A percentile compares a stretch with the other conserved stretches of the same genome.
These are phyloP conservation scores for Meandrina meandrites DNA, from an alignment of 92 coral and sea anemone species.

Conservation along the genomic window DNA sequence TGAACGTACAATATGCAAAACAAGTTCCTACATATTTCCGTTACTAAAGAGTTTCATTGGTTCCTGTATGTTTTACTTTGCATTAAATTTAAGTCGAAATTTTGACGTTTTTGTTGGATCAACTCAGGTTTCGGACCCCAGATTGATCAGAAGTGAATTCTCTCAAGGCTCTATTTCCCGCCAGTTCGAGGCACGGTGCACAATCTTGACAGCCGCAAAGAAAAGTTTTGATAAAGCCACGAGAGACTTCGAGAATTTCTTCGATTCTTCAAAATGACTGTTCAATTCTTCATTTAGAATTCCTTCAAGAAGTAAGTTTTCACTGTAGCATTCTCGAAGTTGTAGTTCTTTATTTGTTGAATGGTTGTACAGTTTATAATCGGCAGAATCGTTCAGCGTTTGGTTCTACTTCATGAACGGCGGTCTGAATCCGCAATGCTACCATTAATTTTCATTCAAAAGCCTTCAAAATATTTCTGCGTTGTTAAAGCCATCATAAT, in stretches of 20 bases:
- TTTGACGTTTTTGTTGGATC: background rate
- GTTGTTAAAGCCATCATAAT: too few relatives aligned
- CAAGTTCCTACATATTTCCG: too few relatives aligned
- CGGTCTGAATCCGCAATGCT: too few relatives aligned
- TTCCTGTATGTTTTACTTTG: too few relatives aligned
- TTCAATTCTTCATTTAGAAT: background rate
- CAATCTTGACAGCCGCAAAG: background rate
- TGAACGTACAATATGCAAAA: too few relatives aligned
- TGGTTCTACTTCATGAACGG: too few relatives aligned
- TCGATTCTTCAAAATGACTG: background rate
- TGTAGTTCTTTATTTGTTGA: background rate
- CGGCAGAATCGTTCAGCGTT: too few relatives aligned
- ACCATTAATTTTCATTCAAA: too few relatives aligned
- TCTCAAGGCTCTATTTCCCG: conserved; percentile 12
- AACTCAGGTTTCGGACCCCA: background rate
- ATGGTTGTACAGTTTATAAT: too few relatives aligned
- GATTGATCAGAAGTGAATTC: background rate
- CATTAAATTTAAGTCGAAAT: background rate
- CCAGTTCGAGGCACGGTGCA: conserved; percentile 3
- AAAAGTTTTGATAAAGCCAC: background rate
- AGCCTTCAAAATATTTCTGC: too few relatives aligned
- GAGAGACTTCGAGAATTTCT: background rate
- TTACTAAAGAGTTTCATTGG: too few relatives aligned
- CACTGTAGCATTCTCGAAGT: background rate
- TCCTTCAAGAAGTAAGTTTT: background rate